Evolutionary conservation across 2,888 invertebrate species (phyloP).

Genomic region (Tineola bisselliella): DNA sequence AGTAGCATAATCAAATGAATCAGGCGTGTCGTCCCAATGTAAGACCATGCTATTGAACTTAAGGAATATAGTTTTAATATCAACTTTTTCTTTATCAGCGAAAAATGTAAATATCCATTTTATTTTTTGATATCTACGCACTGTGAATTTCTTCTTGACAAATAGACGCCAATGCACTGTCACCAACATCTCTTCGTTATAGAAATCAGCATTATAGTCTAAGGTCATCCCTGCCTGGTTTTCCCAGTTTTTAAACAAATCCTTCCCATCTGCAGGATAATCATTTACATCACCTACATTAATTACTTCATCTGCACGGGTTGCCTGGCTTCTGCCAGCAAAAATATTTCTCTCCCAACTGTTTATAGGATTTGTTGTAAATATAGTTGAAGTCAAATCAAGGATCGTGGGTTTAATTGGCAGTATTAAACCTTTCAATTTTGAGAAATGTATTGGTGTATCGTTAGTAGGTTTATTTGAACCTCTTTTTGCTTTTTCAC

Average conservation of each 20-base stretch:
- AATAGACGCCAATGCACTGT: slow-evolving; percentile 56
- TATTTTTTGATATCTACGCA: slow-evolving; percentile 48
- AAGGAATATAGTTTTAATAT: slow-evolving; percentile 39
- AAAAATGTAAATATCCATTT: slow-evolving; percentile 48
- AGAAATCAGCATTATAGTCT: slow-evolving; percentile 22
- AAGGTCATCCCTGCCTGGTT: not conserved
- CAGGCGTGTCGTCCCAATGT: slow-evolving; percentile 47
- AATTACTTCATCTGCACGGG: not conserved
- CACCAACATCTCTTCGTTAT: slow-evolving; percentile 49
- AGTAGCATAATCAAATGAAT: slow-evolving; percentile 45
- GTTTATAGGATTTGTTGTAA: no score
- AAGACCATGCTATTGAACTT: slow-evolving; percentile 46
- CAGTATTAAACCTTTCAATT: no score
- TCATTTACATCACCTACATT: not conserved
- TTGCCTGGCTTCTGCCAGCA: no score
- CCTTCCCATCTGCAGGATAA: not conserved
- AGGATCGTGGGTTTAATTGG: no score
- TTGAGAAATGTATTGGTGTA: no score
- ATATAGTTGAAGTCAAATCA: no score
- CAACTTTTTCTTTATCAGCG: slow-evolving; percentile 35
- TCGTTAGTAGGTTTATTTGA: no score
- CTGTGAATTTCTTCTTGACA: slow-evolving; percentile 44
- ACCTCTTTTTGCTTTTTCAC: no score
- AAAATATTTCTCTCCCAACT: no score
- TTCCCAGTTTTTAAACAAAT: not conserved